Conservation (phyloP, 53 echinoderm and acorn worm genomes). For the Henricia sp. region DNA sequence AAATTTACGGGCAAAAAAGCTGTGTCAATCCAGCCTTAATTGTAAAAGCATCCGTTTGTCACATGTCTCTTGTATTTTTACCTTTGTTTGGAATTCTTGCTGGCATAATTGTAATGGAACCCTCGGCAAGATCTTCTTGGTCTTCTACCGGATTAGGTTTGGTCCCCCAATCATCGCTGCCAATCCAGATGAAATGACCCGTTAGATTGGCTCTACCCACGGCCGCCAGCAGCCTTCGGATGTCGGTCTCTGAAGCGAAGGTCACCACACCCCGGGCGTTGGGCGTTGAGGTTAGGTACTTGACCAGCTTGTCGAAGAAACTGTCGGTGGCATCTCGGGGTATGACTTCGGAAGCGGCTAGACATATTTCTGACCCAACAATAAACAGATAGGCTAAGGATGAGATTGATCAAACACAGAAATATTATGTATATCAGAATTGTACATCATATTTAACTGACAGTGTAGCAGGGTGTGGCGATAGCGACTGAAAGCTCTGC, state of each 20-base stretch:
- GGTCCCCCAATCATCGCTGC: conserved; percentile 98
- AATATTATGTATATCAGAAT: too few relatives aligned
- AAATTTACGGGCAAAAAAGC: too few relatives aligned
- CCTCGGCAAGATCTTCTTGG: conserved; percentile 75
- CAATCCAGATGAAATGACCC: conserved; percentile 92
- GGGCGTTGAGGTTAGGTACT: conserved; percentile 58
- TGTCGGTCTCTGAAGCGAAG: conserved; percentile 91
- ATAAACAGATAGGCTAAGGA: too few relatives aligned
- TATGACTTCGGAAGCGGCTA: conserved; percentile 83
- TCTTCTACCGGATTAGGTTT: conserved; percentile 87
- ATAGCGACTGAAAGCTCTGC: too few relatives aligned
- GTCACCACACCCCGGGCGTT: conserved; percentile 85
- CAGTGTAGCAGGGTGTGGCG: too few relatives aligned
- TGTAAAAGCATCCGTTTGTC: too few relatives aligned
- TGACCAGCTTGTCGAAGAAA: conserved; percentile 77
- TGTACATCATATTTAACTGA: too few relatives aligned
- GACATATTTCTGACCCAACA: conserved; percentile 90
- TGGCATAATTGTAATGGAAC: conserved; percentile 90
- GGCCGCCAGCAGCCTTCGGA: conserved; percentile 78
- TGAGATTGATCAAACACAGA: too few relatives aligned
- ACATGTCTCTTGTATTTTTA: too few relatives aligned
- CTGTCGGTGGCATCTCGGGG: conserved; percentile 72
- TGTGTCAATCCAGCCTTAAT: too few relatives aligned
- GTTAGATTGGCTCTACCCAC: conserved; percentile 79
- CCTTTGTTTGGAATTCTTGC: conserved; percentile 81